Percentiles rank a stretch among this genome's conserved stretches.
Conservation (phyloP, 1,140 invertebrate genomes). For the Ceratosolen solmsi region DNA sequence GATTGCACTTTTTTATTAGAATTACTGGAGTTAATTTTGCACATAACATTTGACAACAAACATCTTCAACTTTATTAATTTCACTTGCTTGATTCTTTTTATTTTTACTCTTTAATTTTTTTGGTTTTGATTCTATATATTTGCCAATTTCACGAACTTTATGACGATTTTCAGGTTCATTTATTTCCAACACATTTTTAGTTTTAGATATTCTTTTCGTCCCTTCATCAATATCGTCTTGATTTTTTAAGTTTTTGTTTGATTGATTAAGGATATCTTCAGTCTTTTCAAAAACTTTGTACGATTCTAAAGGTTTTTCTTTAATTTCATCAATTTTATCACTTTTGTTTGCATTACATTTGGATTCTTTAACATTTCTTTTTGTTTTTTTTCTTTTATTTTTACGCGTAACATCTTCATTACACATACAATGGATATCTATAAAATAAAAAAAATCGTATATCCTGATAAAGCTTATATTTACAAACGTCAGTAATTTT, state of each 20-base stretch:
- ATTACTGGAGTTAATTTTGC: background rate
- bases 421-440: background rate
- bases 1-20: background rate
- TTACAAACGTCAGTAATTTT: no score
- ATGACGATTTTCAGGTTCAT: background rate
- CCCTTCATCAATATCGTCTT: background rate
- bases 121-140: background rate
- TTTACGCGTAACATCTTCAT: background rate
- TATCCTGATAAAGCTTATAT: no score
- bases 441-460: background rate
- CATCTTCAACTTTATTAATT: background rate
- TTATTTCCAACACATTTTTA: background rate
- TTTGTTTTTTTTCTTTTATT: background rate
- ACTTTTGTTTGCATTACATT: background rate
- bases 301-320: background rate
- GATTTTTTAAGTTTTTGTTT: conserved; percentile 9
- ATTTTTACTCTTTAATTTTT: background rate
- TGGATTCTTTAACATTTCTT: background rate
- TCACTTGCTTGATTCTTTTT: background rate
- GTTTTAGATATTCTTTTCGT: background rate
- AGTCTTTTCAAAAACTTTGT: background rate
- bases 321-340: background rate
- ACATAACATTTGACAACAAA: background rate
- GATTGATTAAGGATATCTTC: background rate
- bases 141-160: background rate